A percentile compares a stretch with the other conserved stretches of the same genome.
Conservation (phyloP, 2,888 invertebrate species). For the Perithous albicinctus region DNA sequence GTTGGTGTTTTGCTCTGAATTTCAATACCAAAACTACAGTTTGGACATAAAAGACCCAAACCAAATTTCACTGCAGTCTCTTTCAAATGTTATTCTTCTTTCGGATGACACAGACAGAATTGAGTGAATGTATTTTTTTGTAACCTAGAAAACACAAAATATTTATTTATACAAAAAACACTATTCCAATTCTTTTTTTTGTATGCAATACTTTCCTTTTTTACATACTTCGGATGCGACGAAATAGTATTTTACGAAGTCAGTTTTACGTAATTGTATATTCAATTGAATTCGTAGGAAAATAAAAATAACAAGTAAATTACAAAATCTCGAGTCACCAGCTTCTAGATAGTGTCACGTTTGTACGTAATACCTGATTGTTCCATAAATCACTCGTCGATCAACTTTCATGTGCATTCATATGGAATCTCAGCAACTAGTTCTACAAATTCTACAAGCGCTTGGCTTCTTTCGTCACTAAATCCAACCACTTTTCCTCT, state of each 20-base stretch:
- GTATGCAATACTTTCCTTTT: no score
- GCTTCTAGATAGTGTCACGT: background rate
- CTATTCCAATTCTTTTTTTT: no score
- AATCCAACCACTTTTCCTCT: background rate
- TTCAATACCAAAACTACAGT: no score
- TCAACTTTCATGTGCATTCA: background rate
- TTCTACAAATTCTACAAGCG: constrained; percentile 11
- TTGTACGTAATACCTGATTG: background rate
- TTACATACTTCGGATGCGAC: no score
- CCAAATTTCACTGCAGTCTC: no score
- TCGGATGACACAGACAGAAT: no score
- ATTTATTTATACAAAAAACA: no score
- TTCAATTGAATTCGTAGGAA: background rate
- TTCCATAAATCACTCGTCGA: background rate
- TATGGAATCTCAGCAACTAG: background rate
- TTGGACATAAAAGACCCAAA: no score
- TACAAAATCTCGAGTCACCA: constrained; percentile 1
- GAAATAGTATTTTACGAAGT: background rate
- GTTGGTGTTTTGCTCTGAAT: no score
- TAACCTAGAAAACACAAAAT: no score
- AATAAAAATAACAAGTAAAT: background rate
- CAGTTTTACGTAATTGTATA: constrained; percentile 6
- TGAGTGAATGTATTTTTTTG: no score
- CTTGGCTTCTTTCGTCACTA: background rate
- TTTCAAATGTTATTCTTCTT: no score